A percentile compares a stretch with the other conserved stretches of the same genome.
Evolutionary conservation across 30 jellyfish, hydroid and myxozoan species (phyloP).

Genomic region (Hydractinia symbiolongicarpus): DNA sequence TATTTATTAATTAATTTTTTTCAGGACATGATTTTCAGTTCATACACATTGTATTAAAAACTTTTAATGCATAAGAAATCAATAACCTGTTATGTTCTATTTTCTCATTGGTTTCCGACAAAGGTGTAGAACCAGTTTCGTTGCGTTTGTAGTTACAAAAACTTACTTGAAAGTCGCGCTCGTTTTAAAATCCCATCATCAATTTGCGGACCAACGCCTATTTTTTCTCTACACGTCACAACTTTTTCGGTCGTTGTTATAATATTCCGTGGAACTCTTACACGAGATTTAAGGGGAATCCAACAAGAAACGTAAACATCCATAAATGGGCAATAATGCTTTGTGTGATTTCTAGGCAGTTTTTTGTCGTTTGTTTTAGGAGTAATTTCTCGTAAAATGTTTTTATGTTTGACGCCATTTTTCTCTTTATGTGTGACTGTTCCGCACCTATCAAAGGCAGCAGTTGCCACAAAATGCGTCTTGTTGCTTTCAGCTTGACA

Average conservation of each 20-base stretch:
- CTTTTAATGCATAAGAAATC: too few relatives aligned
- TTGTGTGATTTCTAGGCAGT: too few relatives aligned
- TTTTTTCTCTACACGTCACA: neutral
- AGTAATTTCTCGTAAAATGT: neutral
- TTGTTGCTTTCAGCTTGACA: neutral
- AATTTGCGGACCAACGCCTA: neutral
- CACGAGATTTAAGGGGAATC: neutral
- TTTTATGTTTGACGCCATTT: constrained; percentile 1
- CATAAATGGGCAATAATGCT: neutral
- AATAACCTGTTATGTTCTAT: too few relatives aligned
- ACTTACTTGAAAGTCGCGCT: constrained; percentile 9
- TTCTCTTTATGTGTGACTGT: neutral
- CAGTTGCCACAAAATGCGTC: neutral
- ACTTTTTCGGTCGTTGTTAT: neutral
- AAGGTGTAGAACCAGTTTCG: too few relatives aligned
- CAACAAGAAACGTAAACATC: constrained; percentile 5
- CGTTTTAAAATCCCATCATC: constrained; percentile 5
- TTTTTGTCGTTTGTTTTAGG: too few relatives aligned
- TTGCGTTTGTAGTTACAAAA: neutral
- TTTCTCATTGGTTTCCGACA: too few relatives aligned
- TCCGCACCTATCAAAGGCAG: neutral
- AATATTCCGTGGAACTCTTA: constrained; percentile 11
- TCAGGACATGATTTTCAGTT: too few relatives aligned
- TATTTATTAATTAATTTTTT: too few relatives aligned
- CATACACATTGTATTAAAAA: too few relatives aligned